These are phyloP conservation scores for Melinaea marsaeus DNA, from an alignment of 2,888 invertebrate species.

Conservation along the genomic window DNA sequence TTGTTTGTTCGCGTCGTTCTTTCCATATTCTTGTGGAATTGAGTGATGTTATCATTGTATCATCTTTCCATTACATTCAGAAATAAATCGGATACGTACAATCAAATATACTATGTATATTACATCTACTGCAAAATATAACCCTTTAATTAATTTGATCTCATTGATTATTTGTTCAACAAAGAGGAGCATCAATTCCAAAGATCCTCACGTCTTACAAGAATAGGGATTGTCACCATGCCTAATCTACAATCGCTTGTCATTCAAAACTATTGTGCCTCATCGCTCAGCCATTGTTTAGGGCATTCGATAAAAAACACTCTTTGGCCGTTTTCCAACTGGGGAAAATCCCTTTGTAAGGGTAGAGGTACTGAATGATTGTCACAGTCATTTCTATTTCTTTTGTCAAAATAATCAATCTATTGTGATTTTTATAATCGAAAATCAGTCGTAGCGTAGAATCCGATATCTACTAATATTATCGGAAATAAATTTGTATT, in stretches of 20 bases:
- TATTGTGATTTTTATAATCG: neutral
- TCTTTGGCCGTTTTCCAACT: constrained; percentile 68
- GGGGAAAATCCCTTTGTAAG: constrained; percentile 35
- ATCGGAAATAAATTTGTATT: too few relatives aligned
- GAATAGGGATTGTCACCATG: constrained; percentile 49
- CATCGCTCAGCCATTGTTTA: constrained; percentile 65
- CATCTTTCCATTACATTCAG: constrained; percentile 30
- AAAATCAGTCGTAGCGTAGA: too few relatives aligned
- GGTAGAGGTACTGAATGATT: constrained; percentile 26
- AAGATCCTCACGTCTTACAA: constrained; percentile 25
- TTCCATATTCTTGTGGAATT: constrained; percentile 37
- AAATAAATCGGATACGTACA: neutral
- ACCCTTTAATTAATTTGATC: neutral
- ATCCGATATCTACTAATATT: too few relatives aligned
- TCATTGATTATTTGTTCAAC: neutral
- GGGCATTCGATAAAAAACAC: constrained; percentile 67
- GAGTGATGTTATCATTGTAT: constrained; percentile 41
- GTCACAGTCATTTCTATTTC: constrained; percentile 16
- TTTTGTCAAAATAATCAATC: constrained; percentile 8
- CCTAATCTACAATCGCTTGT: constrained; percentile 74
- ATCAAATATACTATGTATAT: neutral
- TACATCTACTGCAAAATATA: neutral
- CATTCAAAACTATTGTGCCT: constrained; percentile 71
- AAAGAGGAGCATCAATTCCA: constrained; percentile 14
- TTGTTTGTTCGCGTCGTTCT: constrained; percentile 54